Base-by-base conservation (phyloP, 2,888 invertebrate genomes). In the Enoplolaimus lenunculus region DNA sequence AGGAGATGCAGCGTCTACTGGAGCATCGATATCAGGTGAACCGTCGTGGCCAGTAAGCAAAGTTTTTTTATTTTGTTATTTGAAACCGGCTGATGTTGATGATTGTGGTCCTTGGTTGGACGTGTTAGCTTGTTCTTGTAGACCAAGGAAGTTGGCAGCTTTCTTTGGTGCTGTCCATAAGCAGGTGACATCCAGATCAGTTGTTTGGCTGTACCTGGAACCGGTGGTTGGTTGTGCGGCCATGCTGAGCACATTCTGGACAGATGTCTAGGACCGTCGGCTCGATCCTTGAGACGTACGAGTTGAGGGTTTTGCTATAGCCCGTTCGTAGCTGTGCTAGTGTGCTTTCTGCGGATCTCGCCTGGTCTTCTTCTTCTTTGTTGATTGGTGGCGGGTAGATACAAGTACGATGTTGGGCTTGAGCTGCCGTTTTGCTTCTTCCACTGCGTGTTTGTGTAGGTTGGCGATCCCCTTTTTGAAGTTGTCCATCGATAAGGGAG, bases 81-180 rank as follows among this genome's bases (percentile, higher is more conserved):
- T 57, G 16, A 16, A 57, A 16, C 57, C 16, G 16, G 16, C 57
- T n/a, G 57, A 57, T 57, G 57, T 21, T 57, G 57, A 57, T 57
- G 57, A 57, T 57, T 57, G 57, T 57, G 57, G 57, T n/a, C n/a
- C 57, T n/a, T 57, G 57, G n/a, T n/a, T n/a, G n/a, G n/a, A n/a
- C n/a, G 57, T 57, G 57, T 57, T 57, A n/a, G n/a, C 16, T n/a
- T 57, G n/a, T 57, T 16, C 57, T 57, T 57, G 57, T 57, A 57
- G 57, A 57, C 57, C 57, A n/a, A 57, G 57, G n/a, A 57, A 57
- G 57, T 57, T 57, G 57, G 57, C 57, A n/a, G 57, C 57, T 57
- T 57, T n/a, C 57, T 57, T 57, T n/a, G 57, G 57, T n/a, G 57
- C 57, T 57, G 57, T 57, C 57, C 57, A 57, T n/a, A 57, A n/a